Percentiles rank a stretch among this genome's conserved stretches.
These are phyloP conservation scores for Drosophila pallidifrons DNA, from an alignment of 1,140 invertebrate genomes.

Conservation along the genomic window DNA sequence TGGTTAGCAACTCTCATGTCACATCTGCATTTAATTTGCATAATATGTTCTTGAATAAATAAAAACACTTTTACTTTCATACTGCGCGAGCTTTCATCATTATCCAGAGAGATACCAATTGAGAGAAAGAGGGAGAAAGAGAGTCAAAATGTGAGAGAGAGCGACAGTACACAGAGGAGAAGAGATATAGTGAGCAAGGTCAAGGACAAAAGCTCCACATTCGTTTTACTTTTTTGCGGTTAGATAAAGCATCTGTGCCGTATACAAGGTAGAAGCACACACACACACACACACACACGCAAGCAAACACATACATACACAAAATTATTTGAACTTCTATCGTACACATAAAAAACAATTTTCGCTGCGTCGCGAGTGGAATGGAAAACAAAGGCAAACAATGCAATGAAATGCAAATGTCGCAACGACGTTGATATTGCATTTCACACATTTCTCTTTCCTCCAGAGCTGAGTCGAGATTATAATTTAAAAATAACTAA, in stretches of 20 bases:
- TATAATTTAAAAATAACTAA: conserved; percentile 8
- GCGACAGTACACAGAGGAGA: conserved; percentile 11
- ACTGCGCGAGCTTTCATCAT: conserved; percentile 26
- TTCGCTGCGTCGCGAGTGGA: conserved; percentile 17
- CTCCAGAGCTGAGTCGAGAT: background rate
- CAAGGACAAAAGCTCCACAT: conserved; percentile 74
- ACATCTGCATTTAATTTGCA: conserved; percentile 26
- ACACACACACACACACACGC: background rate
- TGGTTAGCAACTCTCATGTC: conserved; percentile 15
- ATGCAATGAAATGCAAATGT: conserved; percentile 18
- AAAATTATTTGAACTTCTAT: background rate
- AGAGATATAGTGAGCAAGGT: conserved; percentile 67
- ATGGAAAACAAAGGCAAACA: conserved; percentile 29
- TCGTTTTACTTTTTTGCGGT: conserved; percentile 50
- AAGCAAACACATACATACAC: background rate
- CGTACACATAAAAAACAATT: conserved; percentile 19
- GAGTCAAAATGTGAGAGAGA: conserved; percentile 18
- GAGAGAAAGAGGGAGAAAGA: conserved; percentile 8
- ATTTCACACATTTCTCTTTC: conserved; percentile 10
- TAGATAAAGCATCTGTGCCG: conserved; percentile 75
- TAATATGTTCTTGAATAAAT: conserved; percentile 25
- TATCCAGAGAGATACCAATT: conserved; percentile 11
- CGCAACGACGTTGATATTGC: conserved; percentile 12
- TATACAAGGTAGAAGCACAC: conserved; percentile 11
- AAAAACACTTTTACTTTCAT: conserved; percentile 37